Conservation (phyloP, 1,140 invertebrate species). For the Rhagoletis zephyria region DNA sequence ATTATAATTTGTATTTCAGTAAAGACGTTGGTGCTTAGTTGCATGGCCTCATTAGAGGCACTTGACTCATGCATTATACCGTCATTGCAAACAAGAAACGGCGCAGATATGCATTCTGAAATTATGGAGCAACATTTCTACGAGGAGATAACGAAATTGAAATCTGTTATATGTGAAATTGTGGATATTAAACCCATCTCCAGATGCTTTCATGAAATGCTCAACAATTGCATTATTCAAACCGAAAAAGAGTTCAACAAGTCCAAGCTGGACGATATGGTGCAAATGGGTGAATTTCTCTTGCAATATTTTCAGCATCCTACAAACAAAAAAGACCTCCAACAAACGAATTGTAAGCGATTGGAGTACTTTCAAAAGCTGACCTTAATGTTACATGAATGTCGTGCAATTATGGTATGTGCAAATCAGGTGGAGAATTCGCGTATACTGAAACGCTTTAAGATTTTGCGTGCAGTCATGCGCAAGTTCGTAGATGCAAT, state of each 20-base stretch:
- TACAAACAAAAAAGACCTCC: constrained; percentile 61
- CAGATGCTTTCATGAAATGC: constrained; percentile 63
- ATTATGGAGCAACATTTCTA: constrained; percentile 69
- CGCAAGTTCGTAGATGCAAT: constrained; percentile 62
- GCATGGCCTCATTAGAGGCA: constrained; percentile 70
- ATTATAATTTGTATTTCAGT: constrained; percentile 58
- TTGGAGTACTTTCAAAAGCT: constrained; percentile 64
- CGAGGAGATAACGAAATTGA: constrained; percentile 67
- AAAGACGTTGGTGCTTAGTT: constrained; percentile 69
- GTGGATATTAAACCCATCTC: constrained; percentile 65
- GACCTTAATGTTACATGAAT: constrained; percentile 64
- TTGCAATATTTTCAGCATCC: constrained; percentile 66
- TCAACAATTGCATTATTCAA: constrained; percentile 58
- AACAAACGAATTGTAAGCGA: constrained; percentile 55
- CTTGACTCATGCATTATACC: constrained; percentile 69
- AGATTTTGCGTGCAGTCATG: constrained; percentile 65
- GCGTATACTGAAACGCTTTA: constrained; percentile 69
- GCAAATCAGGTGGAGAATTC: constrained; percentile 64
- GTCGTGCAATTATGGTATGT: constrained; percentile 68
- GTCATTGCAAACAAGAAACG: constrained; percentile 62
- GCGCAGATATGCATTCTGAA: constrained; percentile 63
- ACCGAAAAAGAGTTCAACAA: constrained; percentile 64
- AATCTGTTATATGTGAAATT: constrained; percentile 65
- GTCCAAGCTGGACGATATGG: constrained; percentile 60
- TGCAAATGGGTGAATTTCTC: constrained; percentile 63